Evolutionary conservation across 92 coral and sea anemone species (phyloP).

Genomic region (Metridium senile): DNA sequence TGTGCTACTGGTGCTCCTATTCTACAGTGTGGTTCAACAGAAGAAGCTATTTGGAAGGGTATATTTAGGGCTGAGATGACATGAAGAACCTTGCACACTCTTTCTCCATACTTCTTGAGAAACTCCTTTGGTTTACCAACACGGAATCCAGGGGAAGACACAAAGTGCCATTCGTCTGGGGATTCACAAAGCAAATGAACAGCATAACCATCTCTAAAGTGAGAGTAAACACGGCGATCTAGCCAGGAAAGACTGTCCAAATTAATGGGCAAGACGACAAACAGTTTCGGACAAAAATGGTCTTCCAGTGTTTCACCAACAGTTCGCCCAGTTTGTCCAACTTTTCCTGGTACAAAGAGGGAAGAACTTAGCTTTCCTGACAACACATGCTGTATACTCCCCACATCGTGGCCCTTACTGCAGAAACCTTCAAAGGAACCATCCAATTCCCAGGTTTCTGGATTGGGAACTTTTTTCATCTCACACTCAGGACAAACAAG

Average conservation of each 20-base stretch:
- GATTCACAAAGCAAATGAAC: slow-evolving; percentile 46
- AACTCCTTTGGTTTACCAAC: slow-evolving; percentile 49
- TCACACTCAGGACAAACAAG: slow-evolving; percentile 48
- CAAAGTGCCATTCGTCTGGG: slow-evolving; percentile 47
- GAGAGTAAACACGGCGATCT: slow-evolving; percentile 37
- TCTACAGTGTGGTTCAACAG: slow-evolving; percentile 34
- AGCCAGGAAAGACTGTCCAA: slow-evolving; percentile 22
- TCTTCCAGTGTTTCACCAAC: slow-evolving; percentile 28
- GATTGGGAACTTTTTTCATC: slow-evolving; percentile 18
- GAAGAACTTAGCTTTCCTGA: too few species aligned
- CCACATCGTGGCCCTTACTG: slow-evolving; percentile 29
- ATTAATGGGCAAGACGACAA: slow-evolving; percentile 41
- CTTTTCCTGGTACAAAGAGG: slow-evolving; percentile 1
- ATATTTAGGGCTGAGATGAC: slow-evolving; percentile 5
- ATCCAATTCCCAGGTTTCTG: not conserved
- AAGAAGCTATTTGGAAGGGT: slow-evolving; percentile 13
- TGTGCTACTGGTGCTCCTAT: slow-evolving; percentile 13
- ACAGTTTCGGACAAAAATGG: slow-evolving; percentile 41
- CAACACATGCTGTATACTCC: not conserved
- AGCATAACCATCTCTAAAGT: slow-evolving; percentile 45
- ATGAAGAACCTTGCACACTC: slow-evolving; percentile 31
- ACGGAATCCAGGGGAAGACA: slow-evolving; percentile 44
- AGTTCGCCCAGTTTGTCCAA: slow-evolving; percentile 7
- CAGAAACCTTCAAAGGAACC: slow-evolving; percentile 28
- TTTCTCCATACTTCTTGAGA: slow-evolving; percentile 27